Conservation (phyloP, 2,888 invertebrate species). For the Spatulosminthurus flaviceps region DNA sequence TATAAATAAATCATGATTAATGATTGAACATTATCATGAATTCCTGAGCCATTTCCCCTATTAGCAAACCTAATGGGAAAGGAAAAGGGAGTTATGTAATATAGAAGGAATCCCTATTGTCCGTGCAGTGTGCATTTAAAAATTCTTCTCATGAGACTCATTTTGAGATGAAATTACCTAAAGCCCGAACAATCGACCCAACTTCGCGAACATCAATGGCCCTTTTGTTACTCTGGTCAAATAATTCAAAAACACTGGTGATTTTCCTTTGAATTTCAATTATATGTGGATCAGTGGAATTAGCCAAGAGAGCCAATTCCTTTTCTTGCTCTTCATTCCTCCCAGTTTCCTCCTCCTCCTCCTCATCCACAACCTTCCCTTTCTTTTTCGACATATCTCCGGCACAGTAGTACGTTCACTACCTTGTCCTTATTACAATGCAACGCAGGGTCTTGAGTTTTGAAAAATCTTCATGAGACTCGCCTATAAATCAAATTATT, state of each 20-base stretch:
- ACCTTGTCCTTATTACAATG: neutral
- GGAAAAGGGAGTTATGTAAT: too few species aligned
- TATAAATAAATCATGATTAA: too few species aligned
- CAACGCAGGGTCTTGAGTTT: neutral
- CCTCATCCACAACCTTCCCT: neutral
- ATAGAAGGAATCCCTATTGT: too few species aligned
- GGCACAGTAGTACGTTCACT: too few species aligned
- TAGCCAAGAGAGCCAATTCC: constrained; percentile 48
- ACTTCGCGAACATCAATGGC: constrained; percentile 90
- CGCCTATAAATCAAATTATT: neutral
- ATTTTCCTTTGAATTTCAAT: constrained; percentile 53
- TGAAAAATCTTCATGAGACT: neutral
- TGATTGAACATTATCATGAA: too few species aligned
- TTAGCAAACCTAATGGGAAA: too few species aligned
- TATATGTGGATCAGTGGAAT: constrained; percentile 55
- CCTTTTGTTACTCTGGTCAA: constrained; percentile 88
- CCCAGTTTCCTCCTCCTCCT: neutral
- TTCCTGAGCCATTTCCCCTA: too few species aligned
- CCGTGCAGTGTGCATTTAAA: too few species aligned
- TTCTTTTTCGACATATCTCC: too few species aligned
- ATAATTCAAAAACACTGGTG: constrained; percentile 87
- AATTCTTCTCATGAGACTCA: too few species aligned
- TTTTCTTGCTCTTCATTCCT: constrained; percentile 45
- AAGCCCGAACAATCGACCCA: constrained; percentile 85
- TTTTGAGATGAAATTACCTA: constrained; percentile 69